phyloP scores from a whole-genome alignment of 2,113 vertebrate species.

The Tursiops truncatus region DNA sequence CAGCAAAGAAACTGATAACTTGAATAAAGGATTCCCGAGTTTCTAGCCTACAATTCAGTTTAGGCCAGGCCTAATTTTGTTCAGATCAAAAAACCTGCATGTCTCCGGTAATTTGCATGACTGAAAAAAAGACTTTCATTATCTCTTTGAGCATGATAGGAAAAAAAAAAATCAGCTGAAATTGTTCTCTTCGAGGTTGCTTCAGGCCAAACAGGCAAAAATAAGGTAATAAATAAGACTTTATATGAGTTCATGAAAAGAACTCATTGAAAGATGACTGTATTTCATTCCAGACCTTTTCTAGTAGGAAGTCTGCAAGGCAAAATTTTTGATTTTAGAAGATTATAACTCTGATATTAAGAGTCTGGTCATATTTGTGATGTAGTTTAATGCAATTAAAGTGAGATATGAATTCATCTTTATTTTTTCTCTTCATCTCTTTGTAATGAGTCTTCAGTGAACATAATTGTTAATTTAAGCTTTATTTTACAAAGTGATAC shows the following conservation, averaged over 20 bases:
- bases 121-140: constrained; percentile 56
- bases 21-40: background rate
- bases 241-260: constrained; percentile 38
- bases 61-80: constrained; percentile 41
- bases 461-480: constrained; percentile 26
- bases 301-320: constrained; percentile 25
- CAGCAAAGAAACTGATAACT: background rate
- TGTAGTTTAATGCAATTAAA: constrained; percentile 43
- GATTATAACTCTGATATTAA: background rate
- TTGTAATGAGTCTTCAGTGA: constrained; percentile 4
- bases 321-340: constrained; percentile 31
- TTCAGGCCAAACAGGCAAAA: constrained; percentile 63
- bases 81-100: background rate
- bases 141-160: constrained; percentile 19
- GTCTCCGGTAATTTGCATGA: constrained; percentile 40
- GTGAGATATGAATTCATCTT: constrained; percentile 25
- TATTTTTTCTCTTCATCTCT: background rate
- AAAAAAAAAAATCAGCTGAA: constrained; percentile 39
- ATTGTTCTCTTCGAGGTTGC: constrained; percentile 62
- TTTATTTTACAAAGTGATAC: background rate
- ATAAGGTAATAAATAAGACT: constrained; percentile 69
- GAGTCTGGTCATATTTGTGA: background rate
- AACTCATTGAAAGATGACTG: constrained; percentile 52
- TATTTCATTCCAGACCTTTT: constrained; percentile 8
- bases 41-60: background rate